Evolutionary conservation across 2,797 vertebrate genomes (phyloP).

Genomic region (Fistularia tabacaria): DNA sequence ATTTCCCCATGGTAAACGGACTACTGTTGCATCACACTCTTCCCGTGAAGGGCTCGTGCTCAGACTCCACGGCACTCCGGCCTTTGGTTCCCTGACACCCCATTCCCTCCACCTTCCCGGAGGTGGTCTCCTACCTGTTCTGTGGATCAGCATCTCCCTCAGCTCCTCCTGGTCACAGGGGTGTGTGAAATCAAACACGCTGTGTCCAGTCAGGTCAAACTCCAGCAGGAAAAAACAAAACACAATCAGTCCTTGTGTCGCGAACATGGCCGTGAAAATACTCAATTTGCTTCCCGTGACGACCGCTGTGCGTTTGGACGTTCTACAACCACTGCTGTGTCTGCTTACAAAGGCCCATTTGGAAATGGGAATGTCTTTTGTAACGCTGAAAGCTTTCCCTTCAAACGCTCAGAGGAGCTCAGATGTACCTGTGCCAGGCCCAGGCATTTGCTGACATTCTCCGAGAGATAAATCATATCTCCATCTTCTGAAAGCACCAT

Average conservation of each 20-base stretch:
- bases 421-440: conserved; percentile 91
- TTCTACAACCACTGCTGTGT: not conserved
- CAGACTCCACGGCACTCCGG: too few relatives aligned
- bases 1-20: conserved; percentile 1
- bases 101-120: too few relatives aligned
- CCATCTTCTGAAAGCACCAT: conserved; percentile 97
- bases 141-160: conserved; percentile 93
- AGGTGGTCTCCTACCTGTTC: conserved; percentile 79
- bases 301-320: too few relatives aligned
- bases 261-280: too few relatives aligned
- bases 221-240: conserved; percentile 56
- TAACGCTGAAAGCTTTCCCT: not conserved
- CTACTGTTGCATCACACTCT: conserved; percentile 1
- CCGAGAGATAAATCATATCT: conserved; percentile 95
- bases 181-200: conserved; percentile 96
- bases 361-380: not conserved
- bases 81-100: too few relatives aligned
- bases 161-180: conserved; percentile 98
- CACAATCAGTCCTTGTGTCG: not conserved
- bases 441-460: conserved; percentile 96
- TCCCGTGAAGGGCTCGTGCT: conserved; percentile 7
- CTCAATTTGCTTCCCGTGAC: too few relatives aligned
- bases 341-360: not conserved
- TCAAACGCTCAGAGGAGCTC: conserved; percentile 1
- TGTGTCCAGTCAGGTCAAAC: conserved; percentile 97